These are phyloP conservation scores for Orchestia grillus DNA, from an alignment of 1,140 invertebrate genomes.

Conservation along the genomic window DNA sequence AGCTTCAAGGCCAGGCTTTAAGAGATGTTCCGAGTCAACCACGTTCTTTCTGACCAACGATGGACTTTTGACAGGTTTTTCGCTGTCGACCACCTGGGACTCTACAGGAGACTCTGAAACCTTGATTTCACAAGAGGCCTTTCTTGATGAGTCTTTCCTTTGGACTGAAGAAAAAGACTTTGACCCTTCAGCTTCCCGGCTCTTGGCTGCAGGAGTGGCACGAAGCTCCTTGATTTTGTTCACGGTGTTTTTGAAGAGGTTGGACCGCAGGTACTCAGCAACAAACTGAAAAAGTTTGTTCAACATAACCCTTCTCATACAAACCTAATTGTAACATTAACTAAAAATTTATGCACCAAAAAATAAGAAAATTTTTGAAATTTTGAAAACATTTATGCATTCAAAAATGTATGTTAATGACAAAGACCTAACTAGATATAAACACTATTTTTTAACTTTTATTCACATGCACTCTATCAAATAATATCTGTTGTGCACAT, in stretches of 20 bases:
- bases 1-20: not conserved
- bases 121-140: not conserved
- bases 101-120: not conserved
- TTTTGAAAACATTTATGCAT: no score
- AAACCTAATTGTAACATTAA: no score
- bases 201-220: not conserved
- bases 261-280: conserved; percentile 24
- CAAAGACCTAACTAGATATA: no score
- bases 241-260: conserved; percentile 42
- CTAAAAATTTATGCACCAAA: no score
- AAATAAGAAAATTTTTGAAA: no score
- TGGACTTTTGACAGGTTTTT: not conserved
- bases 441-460: no score
- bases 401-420: no score
- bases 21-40: not conserved
- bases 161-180: not conserved
- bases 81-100: not conserved
- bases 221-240: conserved; percentile 39
- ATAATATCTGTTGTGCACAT: no score
- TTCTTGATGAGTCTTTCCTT: conserved; percentile 3
- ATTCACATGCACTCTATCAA: no score
- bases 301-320: not conserved
- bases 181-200: not conserved
- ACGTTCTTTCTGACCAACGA: not conserved
- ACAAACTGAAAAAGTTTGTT: conserved; percentile 54